Base-by-base conservation (phyloP, 1,140 invertebrate species). In the Drosophila burlai region DNA sequence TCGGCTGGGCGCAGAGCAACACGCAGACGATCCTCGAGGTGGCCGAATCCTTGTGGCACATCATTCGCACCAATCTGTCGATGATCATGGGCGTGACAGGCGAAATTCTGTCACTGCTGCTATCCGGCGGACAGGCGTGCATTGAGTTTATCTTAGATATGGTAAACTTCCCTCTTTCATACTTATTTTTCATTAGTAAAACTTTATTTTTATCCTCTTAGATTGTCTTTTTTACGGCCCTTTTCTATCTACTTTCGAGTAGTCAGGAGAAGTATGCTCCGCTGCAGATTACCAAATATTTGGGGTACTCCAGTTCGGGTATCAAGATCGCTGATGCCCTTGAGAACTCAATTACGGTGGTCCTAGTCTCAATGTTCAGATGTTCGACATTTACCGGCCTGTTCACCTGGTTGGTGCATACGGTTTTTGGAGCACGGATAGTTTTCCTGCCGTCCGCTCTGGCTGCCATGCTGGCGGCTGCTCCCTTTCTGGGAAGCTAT, bases 341-440 rank as follows among this genome's bases (percentile, higher is more conserved):
- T 34, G 95, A 96, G 82, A 94, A 95, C 76, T 95, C 96, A 3
- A 94, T 96, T n/a, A 95, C 95, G 50, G 94, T 95, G 42, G 97
- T 99, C 4, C 98, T 99, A 91, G 95, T 97, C 47, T 98, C 98
- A 1, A 99, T 98, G 2, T 97, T 99, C 69, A 99, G 99, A 94
- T 98, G 99, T 95, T 97, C 98, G 5, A 95, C 97, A 0, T 99
- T 99, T 94, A 99, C 99, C 93, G 98, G 98, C 1, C 94, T 99
- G 63, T 99, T 98, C 95, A 99, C 99, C 0, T 99, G 98, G 98
- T 95, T 99, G 36, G 97, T 98, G 52, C 98, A 99, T 91, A 98
- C 98, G 76, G 93, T 99, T 3, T 99, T 99, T 93, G 97, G 97
- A 78, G 96, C 99, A 1, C 97, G 98, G 92, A 97, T 99, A 72